Percentiles rank a stretch among this genome's conserved stretches.
Conservation (phyloP, 1,140 invertebrate species). For the Oncopodura yosiiana region DNA sequence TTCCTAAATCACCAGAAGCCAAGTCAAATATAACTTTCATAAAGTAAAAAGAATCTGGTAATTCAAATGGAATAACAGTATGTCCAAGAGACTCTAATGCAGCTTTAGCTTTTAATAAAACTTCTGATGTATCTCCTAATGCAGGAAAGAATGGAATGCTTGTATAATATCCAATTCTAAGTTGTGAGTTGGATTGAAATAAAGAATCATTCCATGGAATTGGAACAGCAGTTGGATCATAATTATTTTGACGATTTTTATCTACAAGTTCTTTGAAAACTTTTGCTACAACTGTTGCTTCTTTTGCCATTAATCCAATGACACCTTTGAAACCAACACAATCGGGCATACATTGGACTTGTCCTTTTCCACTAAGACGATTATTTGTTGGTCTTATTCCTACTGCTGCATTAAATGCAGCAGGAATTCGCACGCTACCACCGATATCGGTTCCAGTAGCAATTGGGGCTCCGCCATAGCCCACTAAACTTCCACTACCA, state of each 20-base stretch:
- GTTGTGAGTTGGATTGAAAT: background rate
- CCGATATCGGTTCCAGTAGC: conserved; percentile 13
- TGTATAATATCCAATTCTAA: conserved; percentile 28
- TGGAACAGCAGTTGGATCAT: conserved; percentile 8
- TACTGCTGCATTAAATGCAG: conserved; percentile 5
- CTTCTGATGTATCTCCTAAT: conserved; percentile 16
- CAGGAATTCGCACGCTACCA: conserved; percentile 10
- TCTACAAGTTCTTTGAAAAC: conserved; percentile 6
- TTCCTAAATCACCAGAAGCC: background rate
- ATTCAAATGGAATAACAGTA: conserved; percentile 10
- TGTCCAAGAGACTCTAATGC: conserved; percentile 18
- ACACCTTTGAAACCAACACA: background rate
- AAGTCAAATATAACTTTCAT: conserved; percentile 12
- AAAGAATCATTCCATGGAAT: conserved; percentile 19
- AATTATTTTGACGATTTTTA: background rate
- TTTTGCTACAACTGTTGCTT: background rate
- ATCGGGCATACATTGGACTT: background rate
- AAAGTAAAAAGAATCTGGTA: background rate
- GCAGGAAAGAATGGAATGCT: conserved; percentile 14
- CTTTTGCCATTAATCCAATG: conserved; percentile 4
- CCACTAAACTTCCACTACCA: conserved; percentile 6
- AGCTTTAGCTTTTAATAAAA: conserved; percentile 17
- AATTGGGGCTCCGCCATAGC: conserved; percentile 2
- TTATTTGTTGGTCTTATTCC: background rate
- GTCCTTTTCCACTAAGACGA: conserved; percentile 5